phyloP scores from a whole-genome alignment of 2,888 invertebrate genomes.

The Peribatodes rhomboidaria region DNA sequence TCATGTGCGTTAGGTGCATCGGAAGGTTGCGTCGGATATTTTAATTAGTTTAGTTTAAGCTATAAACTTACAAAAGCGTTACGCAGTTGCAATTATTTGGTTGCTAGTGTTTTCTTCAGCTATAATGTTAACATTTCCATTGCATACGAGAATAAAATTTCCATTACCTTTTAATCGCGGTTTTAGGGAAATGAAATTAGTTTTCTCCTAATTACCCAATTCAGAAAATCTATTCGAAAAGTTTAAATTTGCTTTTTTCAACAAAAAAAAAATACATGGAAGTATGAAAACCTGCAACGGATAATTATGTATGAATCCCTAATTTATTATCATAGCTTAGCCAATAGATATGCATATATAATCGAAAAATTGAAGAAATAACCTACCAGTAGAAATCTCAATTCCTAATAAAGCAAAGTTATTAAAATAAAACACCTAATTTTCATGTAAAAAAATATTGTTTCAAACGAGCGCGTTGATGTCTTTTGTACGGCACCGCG shows the following conservation, averaged over 20 bases:
- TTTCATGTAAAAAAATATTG: background rate
- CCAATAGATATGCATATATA: no score
- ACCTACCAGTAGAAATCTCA: no score
- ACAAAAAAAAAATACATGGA: no score
- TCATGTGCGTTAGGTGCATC: slow-evolving; percentile 61
- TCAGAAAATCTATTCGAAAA: no score
- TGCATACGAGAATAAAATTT: background rate
- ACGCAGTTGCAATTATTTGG: background rate
- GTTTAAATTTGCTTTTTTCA: no score
- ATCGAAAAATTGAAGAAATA: no score
- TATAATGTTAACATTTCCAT: background rate
- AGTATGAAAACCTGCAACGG: no score
- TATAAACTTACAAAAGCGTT: background rate
- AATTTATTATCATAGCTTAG: no score
- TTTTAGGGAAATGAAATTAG: background rate
- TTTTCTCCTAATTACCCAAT: no score
- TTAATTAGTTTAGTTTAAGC: slow-evolving; percentile 41
- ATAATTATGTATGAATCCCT: no score
- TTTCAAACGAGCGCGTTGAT: slow-evolving; percentile 50
- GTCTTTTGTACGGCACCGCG: slow-evolving; percentile 52
- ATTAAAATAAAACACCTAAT: no score
- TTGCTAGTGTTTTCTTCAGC: background rate
- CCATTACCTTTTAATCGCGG: background rate
- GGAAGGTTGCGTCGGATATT: slow-evolving; percentile 60
- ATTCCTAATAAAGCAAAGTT: no score